A percentile compares a stretch with the other conserved stretches of the same genome.
These are phyloP conservation scores for Polia nebulosa DNA, from an alignment of 2,888 invertebrate genomes.

Conservation along the genomic window DNA sequence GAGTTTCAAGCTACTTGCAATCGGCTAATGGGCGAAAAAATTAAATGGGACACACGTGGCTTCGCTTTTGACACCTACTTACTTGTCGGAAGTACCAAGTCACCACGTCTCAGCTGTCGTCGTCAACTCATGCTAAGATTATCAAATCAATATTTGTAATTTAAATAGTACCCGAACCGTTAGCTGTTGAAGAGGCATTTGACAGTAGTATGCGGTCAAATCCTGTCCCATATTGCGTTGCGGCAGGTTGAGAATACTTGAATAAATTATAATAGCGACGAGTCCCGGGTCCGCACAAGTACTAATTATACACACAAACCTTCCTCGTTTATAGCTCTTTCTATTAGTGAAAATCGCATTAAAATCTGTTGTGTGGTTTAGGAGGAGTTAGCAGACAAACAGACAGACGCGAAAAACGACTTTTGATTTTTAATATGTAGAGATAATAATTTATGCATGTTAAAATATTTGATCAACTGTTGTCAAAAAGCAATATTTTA, in stretches of 20 bases:
- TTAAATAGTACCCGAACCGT: conserved; percentile 15
- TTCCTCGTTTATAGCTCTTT: too few species aligned
- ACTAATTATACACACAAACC: too few species aligned
- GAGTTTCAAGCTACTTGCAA: background rate
- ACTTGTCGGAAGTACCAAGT: background rate
- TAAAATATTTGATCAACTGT: conserved; percentile 22
- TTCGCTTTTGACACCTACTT: background rate
- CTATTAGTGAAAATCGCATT: too few species aligned
- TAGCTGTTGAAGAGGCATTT: conserved; percentile 8
- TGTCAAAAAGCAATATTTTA: background rate
- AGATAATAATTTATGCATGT: background rate
- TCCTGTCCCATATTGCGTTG: conserved; percentile 38
- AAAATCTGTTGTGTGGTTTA: too few species aligned
- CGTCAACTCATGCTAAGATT: conserved; percentile 9
- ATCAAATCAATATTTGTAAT: conserved; percentile 17
- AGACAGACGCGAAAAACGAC: too few species aligned
- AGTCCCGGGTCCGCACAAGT: too few species aligned
- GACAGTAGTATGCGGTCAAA: conserved; percentile 26
- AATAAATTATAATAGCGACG: conserved; percentile 16
- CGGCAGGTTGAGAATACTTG: conserved; percentile 17
- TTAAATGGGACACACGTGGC: background rate
- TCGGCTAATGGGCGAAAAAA: background rate
- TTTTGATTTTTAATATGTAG: too few species aligned
- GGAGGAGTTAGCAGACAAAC: too few species aligned
- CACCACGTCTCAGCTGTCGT: background rate